Percentiles rank a stretch among this genome's conserved stretches.
phyloP scores from a whole-genome alignment of 2,888 invertebrate genomes.

The Tanaodytes sp. region DNA sequence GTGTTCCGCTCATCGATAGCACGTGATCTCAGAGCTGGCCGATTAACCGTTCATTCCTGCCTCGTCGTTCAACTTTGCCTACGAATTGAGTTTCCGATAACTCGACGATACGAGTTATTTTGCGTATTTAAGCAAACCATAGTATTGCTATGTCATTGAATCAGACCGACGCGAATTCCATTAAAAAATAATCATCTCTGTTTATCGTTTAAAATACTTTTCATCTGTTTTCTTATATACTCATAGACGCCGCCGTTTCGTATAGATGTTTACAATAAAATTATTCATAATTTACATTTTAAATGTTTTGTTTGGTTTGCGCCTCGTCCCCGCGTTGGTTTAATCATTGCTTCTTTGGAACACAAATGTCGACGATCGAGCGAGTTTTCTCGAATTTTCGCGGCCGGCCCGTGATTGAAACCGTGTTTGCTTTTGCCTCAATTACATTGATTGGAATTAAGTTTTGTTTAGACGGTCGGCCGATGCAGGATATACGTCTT shows the following conservation, averaged over 20 bases:
- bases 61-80: background rate
- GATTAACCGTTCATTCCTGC: background rate
- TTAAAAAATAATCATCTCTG: conserved; percentile 24
- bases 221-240: conserved; percentile 45
- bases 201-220: background rate
- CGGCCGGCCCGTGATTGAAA: too few species aligned
- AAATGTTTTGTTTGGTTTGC: conserved; percentile 7
- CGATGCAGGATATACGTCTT: conserved; percentile 22
- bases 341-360: conserved; percentile 56
- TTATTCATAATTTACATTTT: conserved; percentile 69
- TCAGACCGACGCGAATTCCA: conserved; percentile 47
- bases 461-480: conserved; percentile 58
- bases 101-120: conserved; percentile 4
- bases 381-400: too few species aligned
- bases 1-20: too few species aligned
- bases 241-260: conserved; percentile 55
- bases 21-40: conserved; percentile 35
- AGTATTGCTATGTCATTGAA: conserved; percentile 55
- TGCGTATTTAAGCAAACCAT: conserved; percentile 52
- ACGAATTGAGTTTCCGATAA: background rate
- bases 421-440: too few species aligned
- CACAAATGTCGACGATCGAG: conserved; percentile 60
- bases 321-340: background rate
- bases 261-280: conserved; percentile 65
- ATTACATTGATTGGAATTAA: conserved; percentile 62